Base-by-base conservation (phyloP, 2,888 invertebrate genomes). In the Meta bourneti region DNA sequence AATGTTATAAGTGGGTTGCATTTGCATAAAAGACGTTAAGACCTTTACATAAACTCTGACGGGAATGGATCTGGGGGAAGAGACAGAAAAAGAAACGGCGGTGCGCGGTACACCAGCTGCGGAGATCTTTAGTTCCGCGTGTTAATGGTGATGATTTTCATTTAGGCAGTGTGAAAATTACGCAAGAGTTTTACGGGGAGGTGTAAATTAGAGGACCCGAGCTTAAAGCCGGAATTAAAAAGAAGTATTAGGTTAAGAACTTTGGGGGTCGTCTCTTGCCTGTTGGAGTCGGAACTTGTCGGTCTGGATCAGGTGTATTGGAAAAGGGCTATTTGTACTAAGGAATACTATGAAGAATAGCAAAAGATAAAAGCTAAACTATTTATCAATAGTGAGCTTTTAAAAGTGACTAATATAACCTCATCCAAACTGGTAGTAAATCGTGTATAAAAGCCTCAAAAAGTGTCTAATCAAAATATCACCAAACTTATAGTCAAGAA, bases 1-100 rank as follows among this genome's bases (percentile, higher is more conserved):
- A 90, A 84, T 84, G 83, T 79, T 90, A 84, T 90, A 84, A 90
- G 89, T 84, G 84, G 54, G 51, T 16, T 34, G 77, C 87, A 91
- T 91, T 91, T 87, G 91, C 91, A 87, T 87, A 91, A 87, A 87
- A 91, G 91, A 88, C 87, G 78, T 83, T 88, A 83, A 84, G 84
- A 79, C 48, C 84, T 69, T 83, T 83, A 52, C 80, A 79, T 75
- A 88, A 88, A 81, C 81, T 91, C 86, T 61, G 54, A 13, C 34
- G 72, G n/a, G n/a, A 87, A 87, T 78, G 88, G 80, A 88, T 88
- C 51, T n/a, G 48, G 83, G 52, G 49, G 54, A 34, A 84, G 34
- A 78, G 48, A n/a, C 52, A 1, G 9, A 16, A 20, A 84, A 89
- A 89, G 83, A 71, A 79, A 71, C 70, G 70, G 52, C 34, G 9